Percentiles rank a stretch among this genome's conserved stretches.
phyloP scores from a whole-genome alignment of 2,888 invertebrate genomes.

The Trilocha varians region DNA sequence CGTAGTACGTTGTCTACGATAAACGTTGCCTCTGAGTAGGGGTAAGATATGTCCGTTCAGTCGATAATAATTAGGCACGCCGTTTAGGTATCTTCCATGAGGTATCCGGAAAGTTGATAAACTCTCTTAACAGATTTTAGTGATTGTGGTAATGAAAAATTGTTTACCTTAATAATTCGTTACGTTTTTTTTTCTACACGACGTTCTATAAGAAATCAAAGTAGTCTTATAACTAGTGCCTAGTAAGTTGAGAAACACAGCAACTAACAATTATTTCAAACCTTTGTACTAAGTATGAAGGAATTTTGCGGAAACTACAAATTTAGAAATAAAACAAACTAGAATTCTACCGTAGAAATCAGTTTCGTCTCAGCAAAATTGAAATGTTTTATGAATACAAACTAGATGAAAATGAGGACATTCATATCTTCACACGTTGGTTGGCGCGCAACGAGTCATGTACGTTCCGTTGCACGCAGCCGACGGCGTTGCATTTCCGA shows the following conservation, averaged over 20 bases:
- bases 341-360: background rate
- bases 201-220: too few relatives aligned
- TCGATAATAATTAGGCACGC: background rate
- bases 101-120: too few relatives aligned
- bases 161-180: too few relatives aligned
- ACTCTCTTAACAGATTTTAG: too few relatives aligned
- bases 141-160: background rate
- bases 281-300: too few relatives aligned
- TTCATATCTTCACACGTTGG: constrained; percentile 57
- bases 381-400: constrained; percentile 40
- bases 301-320: too few relatives aligned
- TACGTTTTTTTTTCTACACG: too few relatives aligned
- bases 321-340: too few relatives aligned
- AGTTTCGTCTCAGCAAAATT: constrained; percentile 6
- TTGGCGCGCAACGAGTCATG: constrained; percentile 48
- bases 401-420: constrained; percentile 47
- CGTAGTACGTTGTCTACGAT: background rate
- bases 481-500: constrained; percentile 61
- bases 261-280: too few relatives aligned
- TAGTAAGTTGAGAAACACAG: too few relatives aligned
- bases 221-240: too few relatives aligned
- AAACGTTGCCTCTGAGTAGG: background rate
- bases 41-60: background rate
- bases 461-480: constrained; percentile 50
- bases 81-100: background rate